Evolutionary conservation across 2,888 invertebrate genomes (phyloP), one percentile per base, ranked within the genome.

Genomic region (Calephelis perditalis): DNA sequence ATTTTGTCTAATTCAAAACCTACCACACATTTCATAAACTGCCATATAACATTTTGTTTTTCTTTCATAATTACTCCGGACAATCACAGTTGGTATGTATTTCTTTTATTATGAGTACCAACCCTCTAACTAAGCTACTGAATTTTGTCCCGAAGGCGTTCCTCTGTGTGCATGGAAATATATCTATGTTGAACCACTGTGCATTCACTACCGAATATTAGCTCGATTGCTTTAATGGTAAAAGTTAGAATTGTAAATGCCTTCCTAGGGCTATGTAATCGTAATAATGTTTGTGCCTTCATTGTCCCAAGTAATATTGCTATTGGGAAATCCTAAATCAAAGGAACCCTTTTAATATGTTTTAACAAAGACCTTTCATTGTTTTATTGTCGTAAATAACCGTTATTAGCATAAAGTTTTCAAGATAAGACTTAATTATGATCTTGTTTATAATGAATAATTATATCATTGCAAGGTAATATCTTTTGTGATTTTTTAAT

Each of bases 31-130:
- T n/a, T 45, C 35, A 8, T 26, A 12, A 54, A 59, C 8, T 55
- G 5, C 26, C 3, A 47, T 55, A 82, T 79, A 81, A 82, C 72
- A 75, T 79, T 75, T 71, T 79, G 70, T 86, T 87, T 77, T 84
- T 78, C 81, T 86, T 87, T 79, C 88, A 81, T 73, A 75, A 78
- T 78, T 76, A 82, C 76, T 79, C 77, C 80, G 88, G 89, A 89
- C 76, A 77, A 68, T 72, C 69, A 76, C 88, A 87, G 89, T 89
- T 70, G 89, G 89, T 90, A 89, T 80, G 89, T 90, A 89, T 84
- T 76, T 70, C 73, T 77, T 76, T 67, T 73, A 65, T 65, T 67
- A 67, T 70, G 7, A 35, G 26, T 52, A n/a, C 36, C 56, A 63
- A 59, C 59, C 35, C 35, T 37, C 63, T 61, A 8, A 60, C 49